These are phyloP conservation scores for Drosophila ironensis DNA, from an alignment of 1,140 invertebrate genomes.

Conservation along the genomic window DNA sequence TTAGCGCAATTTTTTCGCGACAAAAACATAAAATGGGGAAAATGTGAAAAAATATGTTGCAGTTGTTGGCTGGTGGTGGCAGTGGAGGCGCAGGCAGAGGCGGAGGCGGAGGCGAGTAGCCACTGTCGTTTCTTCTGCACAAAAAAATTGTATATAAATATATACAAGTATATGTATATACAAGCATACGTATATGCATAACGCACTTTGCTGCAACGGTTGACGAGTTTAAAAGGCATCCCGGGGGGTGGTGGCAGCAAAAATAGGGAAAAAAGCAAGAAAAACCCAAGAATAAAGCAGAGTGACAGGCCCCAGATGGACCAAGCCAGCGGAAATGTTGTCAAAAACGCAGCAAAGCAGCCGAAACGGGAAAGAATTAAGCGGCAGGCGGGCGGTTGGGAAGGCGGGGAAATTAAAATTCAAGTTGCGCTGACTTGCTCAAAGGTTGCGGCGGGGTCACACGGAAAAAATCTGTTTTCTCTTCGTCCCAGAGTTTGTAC, in stretches of 20 bases:
- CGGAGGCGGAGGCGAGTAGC: slow-evolving; percentile 20
- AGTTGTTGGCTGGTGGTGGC: no score
- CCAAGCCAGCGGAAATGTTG: slow-evolving; percentile 42
- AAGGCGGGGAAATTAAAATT: background rate
- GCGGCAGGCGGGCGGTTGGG: no score
- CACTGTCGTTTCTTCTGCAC: slow-evolving; percentile 65
- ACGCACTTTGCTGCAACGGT: slow-evolving; percentile 76
- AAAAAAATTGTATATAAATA: slow-evolving; percentile 25
- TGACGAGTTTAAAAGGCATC: slow-evolving; percentile 50
- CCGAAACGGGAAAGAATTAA: background rate
- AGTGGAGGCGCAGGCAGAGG: slow-evolving; percentile 8
- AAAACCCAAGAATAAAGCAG: background rate
- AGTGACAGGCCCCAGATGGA: slow-evolving; percentile 30
- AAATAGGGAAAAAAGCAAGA: no score
- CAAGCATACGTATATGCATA: slow-evolving; percentile 4
- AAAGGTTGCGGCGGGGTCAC: background rate
- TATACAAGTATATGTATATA: background rate
- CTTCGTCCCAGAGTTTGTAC: no score
- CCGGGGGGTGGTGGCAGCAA: no score
- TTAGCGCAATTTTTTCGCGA: slow-evolving; percentile 53
- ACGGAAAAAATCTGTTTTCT: no score
- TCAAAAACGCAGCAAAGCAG: slow-evolving; percentile 20
- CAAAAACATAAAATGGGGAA: slow-evolving; percentile 18
- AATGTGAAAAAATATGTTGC: slow-evolving; percentile 14
- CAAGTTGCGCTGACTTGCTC: slow-evolving; percentile 1